phyloP scores from a whole-genome alignment of 2,797 vertebrate species.

The Rhinella marina region DNA sequence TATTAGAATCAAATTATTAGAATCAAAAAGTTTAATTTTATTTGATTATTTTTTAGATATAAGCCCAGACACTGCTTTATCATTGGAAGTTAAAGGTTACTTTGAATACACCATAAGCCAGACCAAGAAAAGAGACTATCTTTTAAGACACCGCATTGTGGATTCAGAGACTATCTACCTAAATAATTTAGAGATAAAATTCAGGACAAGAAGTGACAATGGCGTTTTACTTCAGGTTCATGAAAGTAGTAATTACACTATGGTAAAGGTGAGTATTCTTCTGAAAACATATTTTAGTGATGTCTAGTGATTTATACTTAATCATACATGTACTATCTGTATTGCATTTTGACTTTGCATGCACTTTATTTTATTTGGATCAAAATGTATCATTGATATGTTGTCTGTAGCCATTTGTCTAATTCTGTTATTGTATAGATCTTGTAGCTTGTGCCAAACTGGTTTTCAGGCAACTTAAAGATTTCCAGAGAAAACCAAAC shows the following conservation, averaged over 20 bases:
- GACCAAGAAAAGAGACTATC: conserved; percentile 83
- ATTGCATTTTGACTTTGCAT: not conserved
- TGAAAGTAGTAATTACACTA: conserved; percentile 97
- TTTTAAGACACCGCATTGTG: conserved; percentile 74
- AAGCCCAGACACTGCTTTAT: conserved; percentile 89
- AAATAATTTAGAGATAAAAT: conserved; percentile 88
- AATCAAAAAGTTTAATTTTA: not conserved
- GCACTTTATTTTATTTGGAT: not conserved
- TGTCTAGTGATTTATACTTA: not conserved
- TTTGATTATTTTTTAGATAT: conserved; percentile 76
- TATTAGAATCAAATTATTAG: not conserved
- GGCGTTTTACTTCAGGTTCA: conserved; percentile 90
- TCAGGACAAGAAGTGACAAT: conserved; percentile 91
- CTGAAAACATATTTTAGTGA: conserved; percentile 29
- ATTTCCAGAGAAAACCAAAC: too few relatives aligned
- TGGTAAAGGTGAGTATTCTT: conserved; percentile 83
- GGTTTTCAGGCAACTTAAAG: too few relatives aligned
- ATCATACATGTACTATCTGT: not conserved
- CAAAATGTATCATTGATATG: too few relatives aligned
- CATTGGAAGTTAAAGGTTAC: conserved; percentile 89
- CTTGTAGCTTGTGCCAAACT: too few relatives aligned
- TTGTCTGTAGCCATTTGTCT: too few relatives aligned
- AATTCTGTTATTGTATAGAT: too few relatives aligned
- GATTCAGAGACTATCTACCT: conserved; percentile 57
- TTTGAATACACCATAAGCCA: conserved; percentile 90